A percentile compares a stretch with the other conserved stretches of the same genome.
Evolutionary conservation across 2,113 vertebrate species (phyloP).

Genomic region (Microcebus jonahi): DNA sequence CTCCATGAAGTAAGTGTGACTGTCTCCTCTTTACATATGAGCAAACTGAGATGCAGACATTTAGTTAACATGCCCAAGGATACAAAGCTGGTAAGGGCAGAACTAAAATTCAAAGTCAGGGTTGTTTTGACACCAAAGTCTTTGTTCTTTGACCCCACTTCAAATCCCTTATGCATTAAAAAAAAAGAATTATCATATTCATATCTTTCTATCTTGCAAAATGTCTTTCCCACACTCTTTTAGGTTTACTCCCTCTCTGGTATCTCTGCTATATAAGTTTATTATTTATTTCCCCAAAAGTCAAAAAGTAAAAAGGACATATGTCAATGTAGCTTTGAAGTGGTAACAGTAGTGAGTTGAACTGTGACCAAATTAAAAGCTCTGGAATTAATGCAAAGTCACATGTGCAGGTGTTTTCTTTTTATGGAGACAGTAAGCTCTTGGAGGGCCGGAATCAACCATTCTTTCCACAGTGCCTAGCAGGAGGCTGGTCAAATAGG

Average conservation of each 20-base stretch:
- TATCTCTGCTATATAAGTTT: neutral
- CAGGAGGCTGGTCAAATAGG: neutral
- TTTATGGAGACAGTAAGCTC: neutral
- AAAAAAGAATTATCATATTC: neutral
- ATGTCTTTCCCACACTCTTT: neutral
- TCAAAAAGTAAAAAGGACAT: conserved; percentile 43
- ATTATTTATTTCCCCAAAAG: neutral
- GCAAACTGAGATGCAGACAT: neutral
- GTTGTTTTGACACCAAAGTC: neutral
- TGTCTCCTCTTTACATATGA: neutral
- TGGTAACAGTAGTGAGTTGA: neutral
- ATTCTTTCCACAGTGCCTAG: neutral
- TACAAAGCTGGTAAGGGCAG: neutral
- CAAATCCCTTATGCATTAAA: neutral
- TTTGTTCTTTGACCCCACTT: neutral
- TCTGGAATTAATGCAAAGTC: neutral
- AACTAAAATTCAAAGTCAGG: conserved; percentile 47
- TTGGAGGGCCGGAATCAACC: neutral
- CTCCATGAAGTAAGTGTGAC: neutral
- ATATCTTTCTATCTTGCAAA: neutral
- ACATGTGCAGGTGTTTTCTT: neutral
- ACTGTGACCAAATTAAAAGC: conserved; percentile 17
- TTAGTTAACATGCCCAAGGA: neutral
- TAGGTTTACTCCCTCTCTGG: neutral
- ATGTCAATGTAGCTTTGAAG: neutral